phyloP scores from a whole-genome alignment of 2,888 invertebrate species.

The Esperia sulphurella region DNA sequence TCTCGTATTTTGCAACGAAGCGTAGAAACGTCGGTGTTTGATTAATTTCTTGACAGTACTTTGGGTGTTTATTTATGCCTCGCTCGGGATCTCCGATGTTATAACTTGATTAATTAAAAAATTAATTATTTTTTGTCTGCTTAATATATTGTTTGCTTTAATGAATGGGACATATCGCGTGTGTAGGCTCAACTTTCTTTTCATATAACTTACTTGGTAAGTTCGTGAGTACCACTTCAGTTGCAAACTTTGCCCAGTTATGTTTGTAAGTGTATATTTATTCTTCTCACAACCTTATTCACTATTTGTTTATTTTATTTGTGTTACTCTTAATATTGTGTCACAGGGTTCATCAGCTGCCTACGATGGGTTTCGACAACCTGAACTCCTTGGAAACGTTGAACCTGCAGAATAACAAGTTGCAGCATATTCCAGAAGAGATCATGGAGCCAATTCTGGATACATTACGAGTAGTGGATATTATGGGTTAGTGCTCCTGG shows the following conservation, averaged over 20 bases:
- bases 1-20: slow-evolving; percentile 7
- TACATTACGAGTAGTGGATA: slow-evolving; percentile 91
- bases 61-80: slow-evolving; percentile 15
- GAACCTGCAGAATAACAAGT: slow-evolving; percentile 92
- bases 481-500: slow-evolving; percentile 84
- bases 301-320: too few relatives aligned
- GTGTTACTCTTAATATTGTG: too few relatives aligned
- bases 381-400: slow-evolving; percentile 93
- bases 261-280: too few relatives aligned
- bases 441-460: slow-evolving; percentile 94
- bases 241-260: too few relatives aligned
- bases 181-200: too few relatives aligned
- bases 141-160: neutral
- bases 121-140: slow-evolving; percentile 16
- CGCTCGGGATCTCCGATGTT: slow-evolving; percentile 13
- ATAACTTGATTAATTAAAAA: slow-evolving; percentile 27
- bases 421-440: slow-evolving; percentile 90
- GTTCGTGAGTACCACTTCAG: too few relatives aligned
- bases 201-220: too few relatives aligned
- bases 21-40: slow-evolving; percentile 16
- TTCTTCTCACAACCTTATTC: too few relatives aligned
- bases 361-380: slow-evolving; percentile 91
- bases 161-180: too few relatives aligned
- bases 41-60: slow-evolving; percentile 23
- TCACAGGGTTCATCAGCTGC: slow-evolving; percentile 90